Percentiles rank a stretch among this genome's conserved stretches.
phyloP scores from a whole-genome alignment of 2,113 vertebrate species.

The Semnornis frantzii region DNA sequence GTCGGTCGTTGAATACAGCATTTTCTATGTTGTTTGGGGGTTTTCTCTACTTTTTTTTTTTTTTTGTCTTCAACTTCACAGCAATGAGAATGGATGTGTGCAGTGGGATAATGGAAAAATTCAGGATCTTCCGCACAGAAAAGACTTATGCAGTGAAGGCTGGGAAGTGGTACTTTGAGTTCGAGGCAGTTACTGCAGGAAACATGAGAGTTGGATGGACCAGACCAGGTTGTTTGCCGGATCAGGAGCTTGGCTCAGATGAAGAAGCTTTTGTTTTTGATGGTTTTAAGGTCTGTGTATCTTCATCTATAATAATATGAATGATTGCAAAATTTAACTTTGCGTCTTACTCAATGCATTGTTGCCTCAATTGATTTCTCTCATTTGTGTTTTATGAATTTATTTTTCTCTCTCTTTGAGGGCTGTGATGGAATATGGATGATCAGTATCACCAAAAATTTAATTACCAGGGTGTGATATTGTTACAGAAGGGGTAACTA shows the following conservation, averaged over 20 bases:
- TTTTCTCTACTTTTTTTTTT: not conserved
- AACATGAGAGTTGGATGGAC: conserved; percentile 97
- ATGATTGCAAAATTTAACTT: not conserved
- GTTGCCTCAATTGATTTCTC: not conserved
- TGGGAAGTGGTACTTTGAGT: conserved; percentile 96
- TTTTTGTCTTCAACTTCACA: conserved; percentile 34
- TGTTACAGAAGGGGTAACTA: too few relatives aligned
- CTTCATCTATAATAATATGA: not conserved
- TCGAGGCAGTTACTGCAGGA: conserved; percentile 89
- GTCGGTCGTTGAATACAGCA: not conserved
- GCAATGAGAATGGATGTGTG: conserved; percentile 78
- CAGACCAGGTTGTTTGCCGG: conserved; percentile 88
- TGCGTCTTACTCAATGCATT: not conserved
- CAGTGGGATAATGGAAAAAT: conserved; percentile 83
- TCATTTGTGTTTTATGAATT: not conserved
- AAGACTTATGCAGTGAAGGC: conserved; percentile 89
- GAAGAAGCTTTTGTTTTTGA: conserved; percentile 95
- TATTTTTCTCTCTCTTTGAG: not conserved
- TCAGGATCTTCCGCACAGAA: conserved; percentile 95
- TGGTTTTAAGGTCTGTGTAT: conserved; percentile 88
- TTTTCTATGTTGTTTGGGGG: not conserved
- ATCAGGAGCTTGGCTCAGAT: conserved; percentile 91
- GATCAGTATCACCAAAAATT: not conserved
- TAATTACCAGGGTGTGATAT: not conserved
- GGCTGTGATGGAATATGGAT: not conserved